phyloP scores from a whole-genome alignment of 1,140 invertebrate species.

The Drosophila sechellia region DNA sequence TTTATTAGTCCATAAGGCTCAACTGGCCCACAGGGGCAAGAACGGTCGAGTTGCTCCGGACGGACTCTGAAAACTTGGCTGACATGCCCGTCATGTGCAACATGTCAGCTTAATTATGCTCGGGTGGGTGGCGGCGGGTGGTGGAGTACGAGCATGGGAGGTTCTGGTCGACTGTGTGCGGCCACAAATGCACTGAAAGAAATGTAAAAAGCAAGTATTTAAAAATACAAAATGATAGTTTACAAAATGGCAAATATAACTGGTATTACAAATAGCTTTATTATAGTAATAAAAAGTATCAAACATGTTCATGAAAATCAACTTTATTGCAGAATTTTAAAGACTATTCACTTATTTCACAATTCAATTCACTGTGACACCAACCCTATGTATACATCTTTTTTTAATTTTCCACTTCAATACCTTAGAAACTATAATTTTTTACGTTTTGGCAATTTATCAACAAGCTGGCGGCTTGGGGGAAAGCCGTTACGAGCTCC shows the following conservation, averaged over 20 bases:
- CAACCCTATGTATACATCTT: no score
- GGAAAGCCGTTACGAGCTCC: constrained; percentile 39
- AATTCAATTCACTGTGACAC: no score
- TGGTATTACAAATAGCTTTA: background rate
- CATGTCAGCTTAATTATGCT: constrained; percentile 71
- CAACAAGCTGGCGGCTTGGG: constrained; percentile 19
- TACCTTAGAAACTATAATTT: background rate
- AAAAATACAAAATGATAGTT: background rate
- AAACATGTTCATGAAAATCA: background rate
- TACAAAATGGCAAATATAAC: background rate
- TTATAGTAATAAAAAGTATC: background rate
- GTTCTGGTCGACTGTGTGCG: background rate
- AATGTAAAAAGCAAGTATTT: background rate
- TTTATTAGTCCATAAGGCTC: constrained; percentile 38
- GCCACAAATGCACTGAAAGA: background rate
- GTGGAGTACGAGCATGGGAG: background rate
- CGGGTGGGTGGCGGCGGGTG: background rate
- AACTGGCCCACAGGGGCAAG: constrained; percentile 18
- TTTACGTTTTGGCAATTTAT: constrained; percentile 41
- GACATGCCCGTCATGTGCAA: constrained; percentile 73
- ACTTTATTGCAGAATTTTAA: background rate
- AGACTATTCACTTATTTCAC: no score
- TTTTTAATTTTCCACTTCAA: background rate
- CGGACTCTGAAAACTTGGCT: constrained; percentile 46
- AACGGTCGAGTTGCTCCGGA: no score